Base-by-base conservation (phyloP, 1,140 invertebrate species). In the Papilio machaon region DNA sequence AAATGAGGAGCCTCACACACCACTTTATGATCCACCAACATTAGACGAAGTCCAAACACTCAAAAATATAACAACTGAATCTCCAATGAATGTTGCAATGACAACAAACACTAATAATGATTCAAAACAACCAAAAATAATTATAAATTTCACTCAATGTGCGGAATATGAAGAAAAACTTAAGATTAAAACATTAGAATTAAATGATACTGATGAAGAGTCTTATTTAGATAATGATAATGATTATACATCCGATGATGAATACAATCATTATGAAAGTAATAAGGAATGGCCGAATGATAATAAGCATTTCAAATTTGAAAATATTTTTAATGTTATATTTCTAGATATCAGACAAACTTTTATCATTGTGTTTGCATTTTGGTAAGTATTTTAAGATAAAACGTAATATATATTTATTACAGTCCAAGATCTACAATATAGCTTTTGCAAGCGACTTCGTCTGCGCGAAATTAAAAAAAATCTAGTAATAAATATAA, bases 131-230 rank as follows among this genome's bases (percentile, higher is more conserved):
- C 86, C 87, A 75, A 89, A 89, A 82, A 82, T 93, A 35, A 77
- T 92, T 78, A 89, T 88, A 80, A 89, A 88, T 38, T 93, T 93
- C 58, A 87, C 67, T 15, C 82, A 70, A 75, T 89, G 84, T 80
- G 47, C 84, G 10, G 85, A 89, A 82, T 87, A 87, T 77, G 91
- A 93, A 82, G 81, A 89, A 17, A 89, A 80, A 84, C 78, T 92
- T 58, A 87, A 85, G 58, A 85, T 75, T 47, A 84, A 80, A 54
- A 8, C 52, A 17, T 81, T 60, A 73, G 13, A 67, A 47, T 19
- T 76, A 54, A 76, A 76, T 15, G 47, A 75, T 47, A 54, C 81
- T 64, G 15, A 64, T n/a, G 75, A 76, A 46, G 79, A 82, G 70
- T 49, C 75, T 9, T 81, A 83, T 49, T 54, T 73, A 73, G 73